A percentile compares a stretch with the other conserved stretches of the same genome.
Evolutionary conservation across 2,113 vertebrate species (phyloP).

Genomic region (Brevimyrus niger): DNA sequence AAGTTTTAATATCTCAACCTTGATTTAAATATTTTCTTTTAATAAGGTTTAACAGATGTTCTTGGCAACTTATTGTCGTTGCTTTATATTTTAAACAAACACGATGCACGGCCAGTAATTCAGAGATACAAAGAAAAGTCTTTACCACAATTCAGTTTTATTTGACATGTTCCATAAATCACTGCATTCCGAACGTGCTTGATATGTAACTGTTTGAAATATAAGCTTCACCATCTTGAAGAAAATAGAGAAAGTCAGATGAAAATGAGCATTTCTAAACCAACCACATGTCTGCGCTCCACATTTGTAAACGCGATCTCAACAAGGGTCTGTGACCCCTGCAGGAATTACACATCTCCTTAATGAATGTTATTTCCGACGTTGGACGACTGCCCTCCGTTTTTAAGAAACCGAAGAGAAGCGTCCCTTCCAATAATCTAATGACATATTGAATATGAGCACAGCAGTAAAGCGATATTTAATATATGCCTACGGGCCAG

Average conservation of each 20-base stretch:
- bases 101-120: background rate
- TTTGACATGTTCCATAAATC: background rate
- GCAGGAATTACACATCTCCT: background rate
- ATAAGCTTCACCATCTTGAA: background rate
- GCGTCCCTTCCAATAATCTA: background rate
- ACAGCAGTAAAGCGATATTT: background rate
- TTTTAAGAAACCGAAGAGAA: background rate
- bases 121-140: background rate
- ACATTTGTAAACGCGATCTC: background rate
- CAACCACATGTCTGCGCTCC: conserved; percentile 15
- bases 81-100: background rate
- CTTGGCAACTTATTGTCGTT: background rate
- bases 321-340: background rate
- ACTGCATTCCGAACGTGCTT: conserved; percentile 2
- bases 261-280: background rate
- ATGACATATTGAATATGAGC: background rate
- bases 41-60: background rate
- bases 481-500: background rate
- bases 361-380: background rate
- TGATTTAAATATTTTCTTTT: background rate
- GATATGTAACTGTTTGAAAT: background rate
- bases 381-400: background rate
- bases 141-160: background rate
- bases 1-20: background rate
- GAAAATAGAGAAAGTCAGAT: background rate